These are phyloP conservation scores for Xestia rhomboidea DNA, from an alignment of 2,888 invertebrate species.

Conservation along the genomic window DNA sequence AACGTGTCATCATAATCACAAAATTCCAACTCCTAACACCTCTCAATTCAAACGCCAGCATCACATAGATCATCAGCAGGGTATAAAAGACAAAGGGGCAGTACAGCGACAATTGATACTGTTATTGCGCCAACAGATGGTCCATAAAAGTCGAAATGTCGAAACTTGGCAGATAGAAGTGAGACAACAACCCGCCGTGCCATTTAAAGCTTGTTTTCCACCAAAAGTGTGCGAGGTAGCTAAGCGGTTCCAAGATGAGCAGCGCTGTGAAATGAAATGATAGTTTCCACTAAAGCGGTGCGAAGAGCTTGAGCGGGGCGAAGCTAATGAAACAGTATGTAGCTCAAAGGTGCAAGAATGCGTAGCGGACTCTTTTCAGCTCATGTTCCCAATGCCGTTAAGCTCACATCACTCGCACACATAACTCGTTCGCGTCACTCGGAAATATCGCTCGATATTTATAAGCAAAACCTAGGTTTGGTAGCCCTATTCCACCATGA, in stretches of 20 bases:
- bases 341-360: background rate
- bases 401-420: background rate
- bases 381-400: background rate
- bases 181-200: conserved; percentile 74
- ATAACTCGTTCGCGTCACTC: background rate
- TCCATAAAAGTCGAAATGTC: conserved; percentile 83
- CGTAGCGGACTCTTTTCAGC: background rate
- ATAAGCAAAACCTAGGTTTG: no score
- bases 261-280: background rate
- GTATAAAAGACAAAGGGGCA: conserved; percentile 73
- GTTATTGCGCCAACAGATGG: conserved; percentile 77
- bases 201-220: conserved; percentile 13
- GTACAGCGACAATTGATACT: conserved; percentile 70
- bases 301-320: background rate
- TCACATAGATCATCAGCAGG: conserved; percentile 57
- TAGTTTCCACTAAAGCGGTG: background rate
- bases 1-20: background rate
- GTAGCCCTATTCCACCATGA: background rate
- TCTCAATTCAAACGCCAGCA: conserved; percentile 29
- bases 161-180: conserved; percentile 77
- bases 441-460: no score
- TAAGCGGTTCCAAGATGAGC: background rate
- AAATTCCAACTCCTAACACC: conserved; percentile 11
- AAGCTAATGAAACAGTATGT: background rate
- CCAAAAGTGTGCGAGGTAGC: background rate